These are phyloP conservation scores for Corvus cornix DNA, from an alignment of 2,113 vertebrate species.

Conservation along the genomic window DNA sequence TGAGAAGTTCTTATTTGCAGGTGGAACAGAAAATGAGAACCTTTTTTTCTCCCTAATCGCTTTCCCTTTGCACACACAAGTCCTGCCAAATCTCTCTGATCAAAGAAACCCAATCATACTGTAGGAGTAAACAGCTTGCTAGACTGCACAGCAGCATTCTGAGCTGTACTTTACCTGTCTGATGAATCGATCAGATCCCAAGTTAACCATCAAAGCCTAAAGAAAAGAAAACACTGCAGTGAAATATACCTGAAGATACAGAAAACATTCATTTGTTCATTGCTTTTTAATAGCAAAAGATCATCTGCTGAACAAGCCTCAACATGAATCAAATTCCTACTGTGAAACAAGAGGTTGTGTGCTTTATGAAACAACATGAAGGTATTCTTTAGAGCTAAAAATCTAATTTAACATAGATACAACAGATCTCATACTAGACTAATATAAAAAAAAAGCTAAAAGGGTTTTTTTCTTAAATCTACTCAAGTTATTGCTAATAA, in stretches of 20 bases:
- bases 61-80: neutral
- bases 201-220: slow-evolving; percentile 96
- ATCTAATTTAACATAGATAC: neutral
- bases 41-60: neutral
- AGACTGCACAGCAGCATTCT: neutral
- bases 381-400: neutral
- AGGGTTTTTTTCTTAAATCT: neutral
- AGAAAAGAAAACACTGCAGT: neutral
- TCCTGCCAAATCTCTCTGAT: neutral
- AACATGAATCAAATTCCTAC: neutral
- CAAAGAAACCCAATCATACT: neutral
- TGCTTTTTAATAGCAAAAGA: neutral
- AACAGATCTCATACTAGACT: neutral
- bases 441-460: neutral
- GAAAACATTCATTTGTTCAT: neutral
- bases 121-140: neutral
- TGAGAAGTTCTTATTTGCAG: neutral
- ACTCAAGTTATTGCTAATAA: neutral
- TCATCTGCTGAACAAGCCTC: neutral
- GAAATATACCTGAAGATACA: neutral
- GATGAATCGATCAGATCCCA: slow-evolving; percentile 95
- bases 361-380: neutral
- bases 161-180: slow-evolving; percentile 82
- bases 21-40: neutral
- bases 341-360: neutral